These are phyloP conservation scores for Glomeris marginata DNA, from an alignment of 2,888 invertebrate species.

Conservation along the genomic window DNA sequence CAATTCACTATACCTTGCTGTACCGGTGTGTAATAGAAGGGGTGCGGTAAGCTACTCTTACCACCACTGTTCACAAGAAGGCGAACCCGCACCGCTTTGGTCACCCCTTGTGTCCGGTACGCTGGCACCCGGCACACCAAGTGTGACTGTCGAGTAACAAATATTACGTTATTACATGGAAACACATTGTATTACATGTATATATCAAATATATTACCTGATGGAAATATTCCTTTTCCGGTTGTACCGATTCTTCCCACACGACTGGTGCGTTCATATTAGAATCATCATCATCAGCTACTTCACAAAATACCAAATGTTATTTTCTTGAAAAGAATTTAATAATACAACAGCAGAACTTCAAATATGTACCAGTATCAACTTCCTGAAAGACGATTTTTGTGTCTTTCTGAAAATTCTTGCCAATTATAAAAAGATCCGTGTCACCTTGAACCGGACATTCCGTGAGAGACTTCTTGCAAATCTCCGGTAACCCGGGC, in stretches of 20 bases:
- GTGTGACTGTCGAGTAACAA: conserved; percentile 48
- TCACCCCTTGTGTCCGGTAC: conserved; percentile 49
- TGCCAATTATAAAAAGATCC: conserved; percentile 75
- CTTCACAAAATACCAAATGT: no score
- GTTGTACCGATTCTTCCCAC: conserved; percentile 69
- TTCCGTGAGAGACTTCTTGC: conserved; percentile 68
- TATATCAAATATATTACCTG: conserved; percentile 40
- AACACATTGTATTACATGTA: neutral
- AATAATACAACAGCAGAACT: no score
- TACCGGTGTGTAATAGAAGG: conserved; percentile 59
- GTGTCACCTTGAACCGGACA: conserved; percentile 64
- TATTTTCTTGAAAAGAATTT: no score
- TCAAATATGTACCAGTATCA: conserved; percentile 5
- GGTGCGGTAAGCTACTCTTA: conserved; percentile 69
- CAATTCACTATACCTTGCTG: conserved; percentile 13
- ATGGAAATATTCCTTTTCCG: conserved; percentile 77
- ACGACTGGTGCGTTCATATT: conserved; percentile 27
- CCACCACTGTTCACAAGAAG: conserved; percentile 69
- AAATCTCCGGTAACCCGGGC: conserved; percentile 80
- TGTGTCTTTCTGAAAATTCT: conserved; percentile 83
- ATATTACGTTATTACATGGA: neutral
- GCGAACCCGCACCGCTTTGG: conserved; percentile 56
- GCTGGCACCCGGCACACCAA: conserved; percentile 72
- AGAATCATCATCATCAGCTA: conserved; percentile 22
- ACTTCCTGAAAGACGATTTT: conserved; percentile 53